Percentiles rank a stretch among this genome's conserved stretches.
Conservation (phyloP, 1,140 invertebrate genomes). For the Melipona quadrifasciata region DNA sequence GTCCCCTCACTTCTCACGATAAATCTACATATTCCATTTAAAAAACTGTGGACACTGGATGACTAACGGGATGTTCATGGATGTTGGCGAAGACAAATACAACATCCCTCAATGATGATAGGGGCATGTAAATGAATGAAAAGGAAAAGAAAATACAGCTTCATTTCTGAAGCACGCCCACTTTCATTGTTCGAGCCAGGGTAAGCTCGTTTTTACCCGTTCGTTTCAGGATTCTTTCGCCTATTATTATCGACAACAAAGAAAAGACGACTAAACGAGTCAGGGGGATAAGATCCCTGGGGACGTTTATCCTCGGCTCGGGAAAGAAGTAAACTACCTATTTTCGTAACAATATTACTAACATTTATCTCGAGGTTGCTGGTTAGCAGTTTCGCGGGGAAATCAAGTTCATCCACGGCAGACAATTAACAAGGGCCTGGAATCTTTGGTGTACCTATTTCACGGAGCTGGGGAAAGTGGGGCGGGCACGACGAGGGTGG, state of each 20-base stretch:
- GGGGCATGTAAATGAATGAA: too few species aligned
- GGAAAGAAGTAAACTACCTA: slow-evolving; percentile 52
- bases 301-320: slow-evolving; percentile 6
- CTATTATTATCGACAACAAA: not conserved
- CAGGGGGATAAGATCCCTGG: not conserved
- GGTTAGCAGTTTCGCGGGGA: slow-evolving; percentile 47
- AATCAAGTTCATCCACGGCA: slow-evolving; percentile 66
- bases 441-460: slow-evolving; percentile 28
- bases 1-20: too few species aligned
- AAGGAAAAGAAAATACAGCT: not conserved
- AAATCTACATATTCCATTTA: too few species aligned
- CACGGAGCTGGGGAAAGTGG: not conserved
- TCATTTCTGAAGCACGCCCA: not conserved
- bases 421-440: slow-evolving; percentile 65
- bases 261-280: not conserved
- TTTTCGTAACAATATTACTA: slow-evolving; percentile 60
- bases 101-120: not conserved
- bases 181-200: not conserved
- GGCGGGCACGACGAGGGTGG: too few species aligned
- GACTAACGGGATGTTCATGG: not conserved
- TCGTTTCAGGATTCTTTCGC: not conserved
- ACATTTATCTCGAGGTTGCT: slow-evolving; percentile 53
- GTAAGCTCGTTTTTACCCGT: not conserved
- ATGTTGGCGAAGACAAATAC: not conserved
- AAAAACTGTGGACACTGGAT: too few species aligned